These are phyloP conservation scores for Ceryle rudis DNA, from an alignment of 2,797 vertebrate species.

Conservation along the genomic window DNA sequence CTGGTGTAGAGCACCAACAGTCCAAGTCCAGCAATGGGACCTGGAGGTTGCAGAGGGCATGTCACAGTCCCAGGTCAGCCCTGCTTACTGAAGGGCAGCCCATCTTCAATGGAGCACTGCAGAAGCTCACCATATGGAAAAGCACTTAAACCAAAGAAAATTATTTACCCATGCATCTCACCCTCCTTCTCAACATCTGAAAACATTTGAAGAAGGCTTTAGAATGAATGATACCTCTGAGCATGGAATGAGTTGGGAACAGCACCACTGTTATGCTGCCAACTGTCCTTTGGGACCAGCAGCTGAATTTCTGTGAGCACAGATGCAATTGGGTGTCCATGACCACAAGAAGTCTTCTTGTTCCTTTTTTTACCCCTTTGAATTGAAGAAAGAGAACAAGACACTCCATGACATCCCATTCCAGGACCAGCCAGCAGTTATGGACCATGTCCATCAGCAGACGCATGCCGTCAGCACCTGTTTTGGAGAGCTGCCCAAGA, in stretches of 20 bases:
- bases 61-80: neutral
- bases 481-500: constrained; percentile 64
- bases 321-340: neutral
- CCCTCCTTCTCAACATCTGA: neutral
- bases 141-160: neutral
- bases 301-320: neutral
- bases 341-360: neutral
- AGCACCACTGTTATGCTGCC: fast-evolving
- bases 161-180: neutral
- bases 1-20: neutral
- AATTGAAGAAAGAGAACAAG: constrained; percentile 65
- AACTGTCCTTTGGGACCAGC: neutral
- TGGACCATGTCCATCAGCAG: constrained; percentile 45
- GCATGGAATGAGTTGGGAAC: neutral
- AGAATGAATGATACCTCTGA: neutral
- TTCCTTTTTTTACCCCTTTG: neutral
- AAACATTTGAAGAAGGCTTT: neutral
- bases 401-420: constrained; percentile 54
- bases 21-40: neutral
- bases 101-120: neutral
- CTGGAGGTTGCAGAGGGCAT: neutral
- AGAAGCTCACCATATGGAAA: neutral
- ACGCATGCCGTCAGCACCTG: constrained; percentile 44
- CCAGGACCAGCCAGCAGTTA: constrained; percentile 63
- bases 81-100: neutral